phyloP scores from a whole-genome alignment of 2,797 vertebrate genomes.

The Leptoclinus maculatus region DNA sequence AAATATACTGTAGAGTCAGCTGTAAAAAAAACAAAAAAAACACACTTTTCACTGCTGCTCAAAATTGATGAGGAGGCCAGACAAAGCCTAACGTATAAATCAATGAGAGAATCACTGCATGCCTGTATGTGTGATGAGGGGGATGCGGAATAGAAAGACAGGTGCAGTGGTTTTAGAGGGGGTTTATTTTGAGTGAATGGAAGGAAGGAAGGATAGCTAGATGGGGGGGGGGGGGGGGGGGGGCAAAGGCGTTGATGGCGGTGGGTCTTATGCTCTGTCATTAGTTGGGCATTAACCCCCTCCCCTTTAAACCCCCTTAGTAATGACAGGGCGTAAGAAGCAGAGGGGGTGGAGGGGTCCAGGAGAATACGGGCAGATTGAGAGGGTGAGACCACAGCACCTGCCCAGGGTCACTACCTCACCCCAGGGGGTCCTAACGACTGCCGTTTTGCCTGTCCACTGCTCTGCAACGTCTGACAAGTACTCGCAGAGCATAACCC shows the following conservation, averaged over 20 bases:
- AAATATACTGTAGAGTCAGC: not conserved
- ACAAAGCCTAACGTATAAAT: constrained; percentile 62
- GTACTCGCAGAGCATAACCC: constrained; percentile 47
- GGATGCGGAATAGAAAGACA: constrained; percentile 51
- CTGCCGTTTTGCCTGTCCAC: constrained; percentile 72
- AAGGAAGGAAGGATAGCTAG: constrained; percentile 54
- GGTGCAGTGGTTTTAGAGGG: constrained; percentile 66
- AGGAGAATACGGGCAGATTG: constrained; percentile 71
- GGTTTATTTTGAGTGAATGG: constrained; percentile 65
- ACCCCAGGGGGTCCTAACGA: constrained; percentile 72
- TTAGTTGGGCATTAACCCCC: constrained; percentile 86
- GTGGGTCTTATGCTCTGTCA: constrained; percentile 79
- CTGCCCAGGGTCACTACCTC: constrained; percentile 82
- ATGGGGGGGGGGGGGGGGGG: constrained; percentile 55
- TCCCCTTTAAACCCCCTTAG: constrained; percentile 61
- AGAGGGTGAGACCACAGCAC: constrained; percentile 79
- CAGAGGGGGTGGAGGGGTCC: constrained; percentile 62
- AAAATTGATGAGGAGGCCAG: constrained; percentile 50
- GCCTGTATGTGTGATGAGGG: constrained; percentile 27
- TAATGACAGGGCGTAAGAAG: constrained; percentile 84
- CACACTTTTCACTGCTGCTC: constrained; percentile 25
- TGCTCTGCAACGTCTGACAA: constrained; percentile 59
- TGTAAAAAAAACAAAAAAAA: constrained; percentile 7
- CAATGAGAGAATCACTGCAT: constrained; percentile 38
- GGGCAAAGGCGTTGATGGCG: constrained; percentile 73